Conservation (phyloP, 2,888 invertebrate species). For the Himalopsyche anomala region DNA sequence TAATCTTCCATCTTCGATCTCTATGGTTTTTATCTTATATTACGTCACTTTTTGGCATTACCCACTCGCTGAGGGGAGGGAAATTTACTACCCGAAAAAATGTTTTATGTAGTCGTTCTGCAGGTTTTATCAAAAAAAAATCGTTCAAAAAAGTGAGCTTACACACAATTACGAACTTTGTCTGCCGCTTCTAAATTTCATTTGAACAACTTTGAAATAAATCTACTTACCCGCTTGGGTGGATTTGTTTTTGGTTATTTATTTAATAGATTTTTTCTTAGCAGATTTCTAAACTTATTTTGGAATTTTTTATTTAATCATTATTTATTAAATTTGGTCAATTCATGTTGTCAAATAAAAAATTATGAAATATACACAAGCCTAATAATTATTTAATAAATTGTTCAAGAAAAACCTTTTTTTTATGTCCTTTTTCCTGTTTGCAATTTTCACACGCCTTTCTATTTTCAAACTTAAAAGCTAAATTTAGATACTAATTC, state of each 20-base stretch:
- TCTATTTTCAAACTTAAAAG: too few species aligned
- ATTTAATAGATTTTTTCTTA: background rate
- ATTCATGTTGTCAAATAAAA: too few species aligned
- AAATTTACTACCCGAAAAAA: constrained; percentile 46
- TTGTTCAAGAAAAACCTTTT: too few species aligned
- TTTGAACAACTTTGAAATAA: constrained; percentile 38
- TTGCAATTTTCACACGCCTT: too few species aligned
- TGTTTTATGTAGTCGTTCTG: constrained; percentile 49
- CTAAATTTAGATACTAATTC: too few species aligned
- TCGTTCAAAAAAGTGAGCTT: constrained; percentile 45
- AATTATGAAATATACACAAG: too few species aligned
- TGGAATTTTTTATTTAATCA: background rate
- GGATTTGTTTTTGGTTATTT: background rate
- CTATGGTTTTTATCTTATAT: constrained; percentile 51
- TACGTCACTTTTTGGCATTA: constrained; percentile 45
- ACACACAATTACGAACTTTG: constrained; percentile 48
- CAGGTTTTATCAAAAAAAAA: constrained; percentile 49
- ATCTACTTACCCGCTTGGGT: background rate
- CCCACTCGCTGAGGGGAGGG: background rate
- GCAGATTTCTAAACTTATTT: background rate
- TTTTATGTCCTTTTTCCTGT: too few species aligned
- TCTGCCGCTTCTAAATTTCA: constrained; percentile 49
- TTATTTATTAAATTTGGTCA: background rate
- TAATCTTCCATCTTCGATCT: constrained; percentile 52
- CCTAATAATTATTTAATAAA: too few species aligned